phyloP scores from a whole-genome alignment of 2,113 vertebrate species.

The Marmota flaviventris region DNA sequence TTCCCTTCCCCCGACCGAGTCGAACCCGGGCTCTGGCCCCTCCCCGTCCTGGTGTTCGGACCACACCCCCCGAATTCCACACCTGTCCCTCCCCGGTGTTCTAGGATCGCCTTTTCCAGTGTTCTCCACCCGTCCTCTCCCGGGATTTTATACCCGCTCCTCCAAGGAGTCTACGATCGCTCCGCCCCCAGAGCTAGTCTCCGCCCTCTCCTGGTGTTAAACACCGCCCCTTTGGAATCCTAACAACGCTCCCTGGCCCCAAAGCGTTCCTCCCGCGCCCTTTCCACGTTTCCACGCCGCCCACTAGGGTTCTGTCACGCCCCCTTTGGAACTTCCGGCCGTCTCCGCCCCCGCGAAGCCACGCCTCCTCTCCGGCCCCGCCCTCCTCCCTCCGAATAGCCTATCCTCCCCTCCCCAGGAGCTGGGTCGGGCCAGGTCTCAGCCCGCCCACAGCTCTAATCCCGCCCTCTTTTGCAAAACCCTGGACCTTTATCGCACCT shows the following conservation, averaged over 20 bases:
- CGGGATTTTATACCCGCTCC: not conserved
- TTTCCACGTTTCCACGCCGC: not conserved
- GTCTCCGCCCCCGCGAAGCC: not conserved
- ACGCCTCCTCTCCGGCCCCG: not conserved
- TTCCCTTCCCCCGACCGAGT: not conserved
- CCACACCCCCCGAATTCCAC: conserved; percentile 6
- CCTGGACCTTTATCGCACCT: not conserved
- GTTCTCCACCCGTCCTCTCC: not conserved
- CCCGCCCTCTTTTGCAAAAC: not conserved
- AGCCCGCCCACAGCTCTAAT: not conserved
- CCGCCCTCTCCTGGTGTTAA: not conserved
- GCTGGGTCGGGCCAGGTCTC: not conserved
- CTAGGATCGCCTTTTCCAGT: not conserved
- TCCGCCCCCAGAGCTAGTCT: not conserved
- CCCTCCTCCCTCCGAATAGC: not conserved
- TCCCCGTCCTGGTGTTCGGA: not conserved
- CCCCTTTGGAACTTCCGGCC: not conserved
- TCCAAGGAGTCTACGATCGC: not conserved
- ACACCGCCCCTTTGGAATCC: not conserved
- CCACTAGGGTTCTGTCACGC: not conserved
- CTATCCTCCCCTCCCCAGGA: not conserved
- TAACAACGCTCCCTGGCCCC: not conserved
- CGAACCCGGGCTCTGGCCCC: not conserved
- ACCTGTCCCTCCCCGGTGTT: not conserved
- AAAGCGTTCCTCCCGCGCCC: not conserved